These are phyloP conservation scores for Drosophila virilis DNA, from an alignment of 1,140 invertebrate genomes.

Conservation along the genomic window DNA sequence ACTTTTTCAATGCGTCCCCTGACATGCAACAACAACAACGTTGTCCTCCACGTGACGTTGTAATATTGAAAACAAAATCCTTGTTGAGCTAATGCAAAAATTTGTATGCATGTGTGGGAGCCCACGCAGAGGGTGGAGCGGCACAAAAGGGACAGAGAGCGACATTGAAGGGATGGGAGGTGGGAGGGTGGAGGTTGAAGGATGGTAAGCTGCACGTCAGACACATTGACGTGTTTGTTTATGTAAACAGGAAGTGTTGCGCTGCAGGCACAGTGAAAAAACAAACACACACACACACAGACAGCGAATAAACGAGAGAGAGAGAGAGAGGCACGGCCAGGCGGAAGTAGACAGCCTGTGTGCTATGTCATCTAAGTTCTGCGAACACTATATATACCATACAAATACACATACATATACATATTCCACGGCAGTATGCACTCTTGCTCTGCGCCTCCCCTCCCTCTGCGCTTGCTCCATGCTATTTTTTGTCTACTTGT, in stretches of 20 bases:
- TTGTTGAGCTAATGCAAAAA: conserved; percentile 69
- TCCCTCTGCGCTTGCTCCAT: conserved; percentile 3
- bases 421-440: neutral
- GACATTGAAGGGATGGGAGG: neutral
- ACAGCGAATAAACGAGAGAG: conserved; percentile 3
- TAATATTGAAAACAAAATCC: conserved; percentile 67
- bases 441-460: neutral
- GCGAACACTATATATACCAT: neutral
- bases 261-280: conserved; percentile 56
- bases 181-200: neutral
- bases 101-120: conserved; percentile 38
- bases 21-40: conserved; percentile 3
- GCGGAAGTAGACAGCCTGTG: conserved; percentile 52
- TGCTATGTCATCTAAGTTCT: conserved; percentile 14
- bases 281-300: conserved; percentile 30
- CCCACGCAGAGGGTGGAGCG: neutral
- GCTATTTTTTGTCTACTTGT: conserved; percentile 45
- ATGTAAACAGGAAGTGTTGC: conserved; percentile 78
- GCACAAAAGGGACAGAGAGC: neutral
- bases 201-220: conserved; percentile 43
- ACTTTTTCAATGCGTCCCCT: conserved; percentile 24
- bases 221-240: conserved; percentile 77
- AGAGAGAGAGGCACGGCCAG: conserved; percentile 32
- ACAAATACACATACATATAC: neutral
- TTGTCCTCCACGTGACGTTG: conserved; percentile 36